Conservation (phyloP, 2,888 invertebrate species). For the Lottia gigantea region DNA sequence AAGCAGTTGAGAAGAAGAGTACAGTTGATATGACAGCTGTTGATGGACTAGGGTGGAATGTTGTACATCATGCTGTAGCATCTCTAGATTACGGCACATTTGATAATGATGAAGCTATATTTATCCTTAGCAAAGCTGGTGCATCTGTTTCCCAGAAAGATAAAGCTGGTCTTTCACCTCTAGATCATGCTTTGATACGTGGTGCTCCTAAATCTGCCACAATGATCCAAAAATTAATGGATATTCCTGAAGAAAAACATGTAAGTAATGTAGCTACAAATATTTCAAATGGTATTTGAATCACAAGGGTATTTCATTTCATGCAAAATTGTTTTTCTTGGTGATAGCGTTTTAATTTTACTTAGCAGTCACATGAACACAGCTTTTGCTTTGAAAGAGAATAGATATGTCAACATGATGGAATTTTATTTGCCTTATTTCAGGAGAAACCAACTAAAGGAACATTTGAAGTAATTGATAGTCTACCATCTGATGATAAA, state of each 20-base stretch:
- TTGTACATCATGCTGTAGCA: constrained; percentile 65
- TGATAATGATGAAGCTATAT: constrained; percentile 65
- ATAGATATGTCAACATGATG: too few species aligned
- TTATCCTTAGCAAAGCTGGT: constrained; percentile 60
- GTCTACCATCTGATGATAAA: constrained; percentile 25
- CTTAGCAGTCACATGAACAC: too few species aligned
- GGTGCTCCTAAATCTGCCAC: constrained; percentile 51
- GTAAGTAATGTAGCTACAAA: constrained; percentile 31
- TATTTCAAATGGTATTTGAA: background rate
- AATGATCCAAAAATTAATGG: constrained; percentile 51
- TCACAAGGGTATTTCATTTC: too few species aligned
- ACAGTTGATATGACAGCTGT: constrained; percentile 51
- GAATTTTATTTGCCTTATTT: constrained; percentile 8
- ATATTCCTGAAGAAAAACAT: constrained; percentile 36
- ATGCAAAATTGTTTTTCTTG: too few species aligned
- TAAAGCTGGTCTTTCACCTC: constrained; percentile 55
- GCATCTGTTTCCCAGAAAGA: constrained; percentile 59
- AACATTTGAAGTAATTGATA: constrained; percentile 37
- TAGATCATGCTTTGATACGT: constrained; percentile 51
- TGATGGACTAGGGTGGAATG: constrained; percentile 66
- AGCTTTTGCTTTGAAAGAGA: too few species aligned
- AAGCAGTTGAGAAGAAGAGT: constrained; percentile 53
- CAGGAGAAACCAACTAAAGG: constrained; percentile 47
- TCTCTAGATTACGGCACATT: constrained; percentile 66
- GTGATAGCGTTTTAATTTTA: too few species aligned